Evolutionary conservation across 2,888 invertebrate genomes (phyloP).

Genomic region (Cinara cedri): DNA sequence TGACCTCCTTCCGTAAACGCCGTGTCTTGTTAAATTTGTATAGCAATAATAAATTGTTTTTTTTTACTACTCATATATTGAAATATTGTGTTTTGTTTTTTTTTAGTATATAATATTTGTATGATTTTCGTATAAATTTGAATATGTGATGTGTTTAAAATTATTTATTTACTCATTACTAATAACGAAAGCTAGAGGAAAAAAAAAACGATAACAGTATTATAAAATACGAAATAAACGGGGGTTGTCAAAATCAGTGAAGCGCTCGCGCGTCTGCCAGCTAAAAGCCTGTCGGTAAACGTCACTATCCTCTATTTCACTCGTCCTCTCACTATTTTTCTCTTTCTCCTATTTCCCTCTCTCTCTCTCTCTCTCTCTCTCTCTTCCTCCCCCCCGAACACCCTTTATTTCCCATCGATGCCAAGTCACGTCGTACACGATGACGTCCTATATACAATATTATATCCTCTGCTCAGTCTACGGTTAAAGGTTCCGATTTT

Average conservation of each 20-base stretch:
- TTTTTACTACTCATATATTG: neutral
- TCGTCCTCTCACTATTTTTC: too few species aligned
- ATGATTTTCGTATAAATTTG: too few species aligned
- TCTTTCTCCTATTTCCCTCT: too few species aligned
- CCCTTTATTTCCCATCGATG: too few species aligned
- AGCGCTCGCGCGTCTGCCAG: neutral
- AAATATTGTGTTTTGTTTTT: neutral
- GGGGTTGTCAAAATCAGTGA: constrained; percentile 13
- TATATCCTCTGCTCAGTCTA: too few species aligned
- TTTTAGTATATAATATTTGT: neutral
- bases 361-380: too few species aligned
- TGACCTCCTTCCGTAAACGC: too few species aligned
- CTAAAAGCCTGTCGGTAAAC: constrained; percentile 45
- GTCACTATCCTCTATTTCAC: neutral
- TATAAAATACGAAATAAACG: neutral
- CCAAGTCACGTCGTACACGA: too few species aligned
- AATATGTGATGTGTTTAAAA: neutral
- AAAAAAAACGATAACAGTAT: neutral
- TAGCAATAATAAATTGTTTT: neutral
- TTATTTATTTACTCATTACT: neutral
- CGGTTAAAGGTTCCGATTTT: too few species aligned
- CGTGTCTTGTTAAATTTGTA: too few species aligned
- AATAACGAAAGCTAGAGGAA: neutral
- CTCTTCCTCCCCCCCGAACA: too few species aligned
- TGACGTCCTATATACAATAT: neutral